Conservation (phyloP, 1,140 invertebrate genomes). For the Luehdorfia chinensis region DNA sequence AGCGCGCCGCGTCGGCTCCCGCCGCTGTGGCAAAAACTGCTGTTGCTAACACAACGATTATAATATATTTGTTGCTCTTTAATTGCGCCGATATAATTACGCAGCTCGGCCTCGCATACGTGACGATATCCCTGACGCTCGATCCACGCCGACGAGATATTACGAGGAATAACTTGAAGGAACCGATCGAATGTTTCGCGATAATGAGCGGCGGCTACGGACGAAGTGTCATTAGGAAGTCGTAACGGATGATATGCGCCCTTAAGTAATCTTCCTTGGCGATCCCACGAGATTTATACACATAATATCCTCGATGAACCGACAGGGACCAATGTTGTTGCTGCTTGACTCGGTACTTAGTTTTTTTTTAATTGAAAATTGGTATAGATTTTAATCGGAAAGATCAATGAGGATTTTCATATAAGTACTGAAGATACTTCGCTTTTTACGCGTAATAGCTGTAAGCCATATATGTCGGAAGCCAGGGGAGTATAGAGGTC, state of each 20-base stretch:
- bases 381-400: conserved; percentile 6
- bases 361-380: conserved; percentile 5
- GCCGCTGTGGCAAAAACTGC: conserved; percentile 60
- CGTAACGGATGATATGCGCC: conserved; percentile 60
- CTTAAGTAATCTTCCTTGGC: conserved; percentile 53
- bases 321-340: conserved; percentile 1
- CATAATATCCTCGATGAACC: conserved; percentile 46
- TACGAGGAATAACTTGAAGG: conserved; percentile 70
- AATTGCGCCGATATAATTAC: conserved; percentile 75
- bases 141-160: conserved; percentile 62
- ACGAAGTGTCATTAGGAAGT: conserved; percentile 75
- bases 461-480: conserved; percentile 28
- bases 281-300: conserved; percentile 45
- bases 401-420: conserved; percentile 1
- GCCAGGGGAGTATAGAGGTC: conserved; percentile 15
- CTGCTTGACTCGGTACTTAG: conserved; percentile 1
- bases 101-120: conserved; percentile 55
- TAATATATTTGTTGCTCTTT: conserved; percentile 74
- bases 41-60: conserved; percentile 70
- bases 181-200: conserved; percentile 69
- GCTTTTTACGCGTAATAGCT: conserved; percentile 21
- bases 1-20: conserved; percentile 46
- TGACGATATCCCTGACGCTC: conserved; percentile 68
- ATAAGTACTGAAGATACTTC: neutral
- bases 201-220: conserved; percentile 67